Evolutionary conservation across 2,888 invertebrate genomes (phyloP).

Genomic region (Hydriomena furcata): DNA sequence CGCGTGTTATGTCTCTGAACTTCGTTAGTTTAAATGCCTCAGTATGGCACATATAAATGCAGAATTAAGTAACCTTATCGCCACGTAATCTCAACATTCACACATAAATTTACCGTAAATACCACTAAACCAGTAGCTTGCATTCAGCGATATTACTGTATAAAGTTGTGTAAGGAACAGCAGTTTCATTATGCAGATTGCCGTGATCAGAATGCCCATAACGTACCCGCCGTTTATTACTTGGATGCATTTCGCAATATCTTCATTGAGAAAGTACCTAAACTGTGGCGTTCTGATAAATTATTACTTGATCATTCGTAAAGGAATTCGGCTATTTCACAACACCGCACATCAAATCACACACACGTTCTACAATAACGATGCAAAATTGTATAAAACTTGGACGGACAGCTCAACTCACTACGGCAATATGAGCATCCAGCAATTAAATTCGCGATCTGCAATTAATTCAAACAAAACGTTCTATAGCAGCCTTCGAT

Average conservation of each 20-base stretch:
- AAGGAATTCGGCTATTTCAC: slow-evolving; percentile 28
- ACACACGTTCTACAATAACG: slow-evolving; percentile 52
- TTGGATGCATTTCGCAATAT: slow-evolving; percentile 20
- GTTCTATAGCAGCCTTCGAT: slow-evolving; percentile 67
- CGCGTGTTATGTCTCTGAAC: slow-evolving; percentile 21
- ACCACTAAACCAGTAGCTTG: slow-evolving; percentile 26
- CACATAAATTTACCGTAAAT: slow-evolving; percentile 31
- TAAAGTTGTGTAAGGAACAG: slow-evolving; percentile 28
- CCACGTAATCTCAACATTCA: slow-evolving; percentile 21
- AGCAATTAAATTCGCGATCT: slow-evolving; percentile 57
- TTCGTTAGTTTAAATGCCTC: slow-evolving; percentile 33
- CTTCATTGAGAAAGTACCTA: slow-evolving; percentile 12
- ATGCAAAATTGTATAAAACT: slow-evolving; percentile 77
- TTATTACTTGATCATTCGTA: slow-evolving; percentile 15
- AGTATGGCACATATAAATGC: slow-evolving; percentile 33
- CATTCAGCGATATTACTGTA: slow-evolving; percentile 20
- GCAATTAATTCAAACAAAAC: slow-evolving; percentile 54
- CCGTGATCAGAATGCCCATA: slow-evolving; percentile 24
- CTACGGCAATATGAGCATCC: slow-evolving; percentile 80
- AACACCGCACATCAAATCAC: slow-evolving; percentile 40
- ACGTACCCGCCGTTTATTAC: slow-evolving; percentile 9
- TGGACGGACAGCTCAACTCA: slow-evolving; percentile 83
- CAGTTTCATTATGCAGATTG: slow-evolving; percentile 28
- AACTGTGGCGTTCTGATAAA: not conserved
- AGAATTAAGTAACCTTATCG: slow-evolving; percentile 26